These are phyloP conservation scores for Emys orbicularis DNA, from an alignment of 2,797 vertebrate genomes.

Conservation along the genomic window DNA sequence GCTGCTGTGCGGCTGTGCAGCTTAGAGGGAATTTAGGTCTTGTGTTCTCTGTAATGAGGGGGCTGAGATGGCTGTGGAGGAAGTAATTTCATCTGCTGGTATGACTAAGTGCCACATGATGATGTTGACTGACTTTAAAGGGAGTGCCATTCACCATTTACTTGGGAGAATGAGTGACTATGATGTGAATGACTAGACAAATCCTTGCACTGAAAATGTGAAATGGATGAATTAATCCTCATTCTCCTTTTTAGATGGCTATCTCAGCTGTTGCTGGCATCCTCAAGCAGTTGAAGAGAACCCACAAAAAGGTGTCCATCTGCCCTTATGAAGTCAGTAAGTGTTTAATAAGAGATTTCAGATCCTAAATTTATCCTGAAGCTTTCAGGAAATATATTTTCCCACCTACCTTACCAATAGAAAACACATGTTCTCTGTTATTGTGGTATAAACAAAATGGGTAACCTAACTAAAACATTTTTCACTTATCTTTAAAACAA, in stretches of 20 bases:
- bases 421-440: neutral
- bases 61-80: neutral
- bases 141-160: fast-evolving
- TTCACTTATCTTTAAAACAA: neutral
- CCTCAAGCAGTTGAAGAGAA: constrained; percentile 95
- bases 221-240: neutral
- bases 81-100: neutral
- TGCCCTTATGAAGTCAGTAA: constrained; percentile 91
- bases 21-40: too few species aligned
- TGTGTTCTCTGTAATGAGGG: neutral
- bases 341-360: constrained; percentile 58
- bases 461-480: fast-evolving
- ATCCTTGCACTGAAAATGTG: neutral
- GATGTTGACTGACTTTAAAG: neutral
- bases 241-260: constrained; percentile 87
- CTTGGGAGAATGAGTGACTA: neutral
- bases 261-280: constrained; percentile 96
- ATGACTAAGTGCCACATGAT: neutral
- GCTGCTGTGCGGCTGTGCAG: too few species aligned
- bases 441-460: neutral
- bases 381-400: neutral
- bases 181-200: neutral
- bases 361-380: neutral
- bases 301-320: constrained; percentile 92
- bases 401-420: neutral